Conservation (phyloP, 1,140 invertebrate genomes). For the Drosophila navojoa region DNA sequence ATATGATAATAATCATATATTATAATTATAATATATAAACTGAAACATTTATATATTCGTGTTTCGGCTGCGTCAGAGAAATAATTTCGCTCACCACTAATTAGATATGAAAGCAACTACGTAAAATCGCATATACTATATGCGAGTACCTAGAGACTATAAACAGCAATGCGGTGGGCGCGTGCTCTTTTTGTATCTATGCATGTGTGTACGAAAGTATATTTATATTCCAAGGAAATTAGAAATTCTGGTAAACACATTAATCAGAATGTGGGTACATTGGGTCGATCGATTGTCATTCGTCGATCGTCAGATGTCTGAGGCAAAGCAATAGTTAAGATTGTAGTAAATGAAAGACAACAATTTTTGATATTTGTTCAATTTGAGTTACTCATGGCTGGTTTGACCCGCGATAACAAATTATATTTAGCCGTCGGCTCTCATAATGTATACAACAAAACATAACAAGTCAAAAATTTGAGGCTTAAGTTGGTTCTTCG, state of each 20-base stretch:
- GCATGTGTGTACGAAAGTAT: neutral
- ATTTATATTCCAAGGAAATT: slow-evolving; percentile 36
- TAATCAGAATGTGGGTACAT: slow-evolving; percentile 29
- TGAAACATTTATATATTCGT: too few relatives aligned
- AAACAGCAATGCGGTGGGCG: slow-evolving; percentile 22
- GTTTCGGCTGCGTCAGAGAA: too few relatives aligned
- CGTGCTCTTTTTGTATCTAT: slow-evolving; percentile 11
- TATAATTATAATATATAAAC: too few relatives aligned
- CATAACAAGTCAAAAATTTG: slow-evolving; percentile 28
- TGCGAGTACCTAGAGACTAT: neutral
- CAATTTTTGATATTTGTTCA: neutral
- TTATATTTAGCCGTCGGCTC: slow-evolving; percentile 42
- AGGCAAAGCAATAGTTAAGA: slow-evolving; percentile 35
- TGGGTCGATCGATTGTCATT: too few relatives aligned
- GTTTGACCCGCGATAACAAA: slow-evolving; percentile 21
- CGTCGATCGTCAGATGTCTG: neutral
- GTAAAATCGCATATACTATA: slow-evolving; percentile 12
- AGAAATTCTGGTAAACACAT: slow-evolving; percentile 49
- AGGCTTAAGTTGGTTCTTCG: slow-evolving; percentile 6
- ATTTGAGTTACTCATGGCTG: slow-evolving; percentile 33
- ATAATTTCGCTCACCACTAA: neutral
- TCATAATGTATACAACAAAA: slow-evolving; percentile 37
- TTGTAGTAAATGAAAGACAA: slow-evolving; percentile 25
- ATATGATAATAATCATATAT: too few relatives aligned
- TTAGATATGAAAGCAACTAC: neutral